Percentiles rank a stretch among this genome's conserved stretches.
These are phyloP conservation scores for Girardinichthys multiradiatus DNA, from an alignment of 2,113 vertebrate species.

Conservation along the genomic window DNA sequence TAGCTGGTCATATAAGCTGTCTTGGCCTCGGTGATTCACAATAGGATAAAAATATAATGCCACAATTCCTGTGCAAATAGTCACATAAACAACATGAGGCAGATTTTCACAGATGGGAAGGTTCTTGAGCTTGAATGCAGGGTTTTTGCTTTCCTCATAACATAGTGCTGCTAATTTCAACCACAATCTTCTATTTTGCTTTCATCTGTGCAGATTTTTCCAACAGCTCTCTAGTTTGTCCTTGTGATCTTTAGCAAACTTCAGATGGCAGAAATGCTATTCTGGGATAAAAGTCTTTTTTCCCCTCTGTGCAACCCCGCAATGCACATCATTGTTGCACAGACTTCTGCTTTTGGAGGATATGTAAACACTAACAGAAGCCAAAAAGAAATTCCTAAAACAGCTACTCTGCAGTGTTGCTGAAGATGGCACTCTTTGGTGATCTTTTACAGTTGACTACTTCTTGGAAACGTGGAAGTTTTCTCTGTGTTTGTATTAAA, in stretches of 20 bases:
- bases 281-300: background rate
- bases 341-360: too few relatives aligned
- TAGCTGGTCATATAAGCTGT: background rate
- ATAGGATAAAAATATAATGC: slow-evolving; percentile 1
- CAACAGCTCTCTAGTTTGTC: background rate
- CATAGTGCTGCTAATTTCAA: background rate
- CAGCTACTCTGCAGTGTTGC: too few relatives aligned
- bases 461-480: too few relatives aligned
- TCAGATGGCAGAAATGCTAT: background rate
- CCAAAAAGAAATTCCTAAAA: too few relatives aligned
- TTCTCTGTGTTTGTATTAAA: too few relatives aligned
- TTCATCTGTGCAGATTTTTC: background rate
- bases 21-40: background rate
- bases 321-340: background rate
- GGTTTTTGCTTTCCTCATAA: background rate
- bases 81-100: background rate
- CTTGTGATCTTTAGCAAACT: background rate
- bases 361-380: too few relatives aligned
- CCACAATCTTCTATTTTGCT: background rate
- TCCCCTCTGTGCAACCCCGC: background rate
- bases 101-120: background rate
- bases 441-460: too few relatives aligned
- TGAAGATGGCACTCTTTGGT: too few relatives aligned
- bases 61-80: background rate
- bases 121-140: background rate